Percentiles rank a stretch among this genome's conserved stretches.
Evolutionary conservation across 2,797 vertebrate species (phyloP).

Genomic region (Varecia variegata): DNA sequence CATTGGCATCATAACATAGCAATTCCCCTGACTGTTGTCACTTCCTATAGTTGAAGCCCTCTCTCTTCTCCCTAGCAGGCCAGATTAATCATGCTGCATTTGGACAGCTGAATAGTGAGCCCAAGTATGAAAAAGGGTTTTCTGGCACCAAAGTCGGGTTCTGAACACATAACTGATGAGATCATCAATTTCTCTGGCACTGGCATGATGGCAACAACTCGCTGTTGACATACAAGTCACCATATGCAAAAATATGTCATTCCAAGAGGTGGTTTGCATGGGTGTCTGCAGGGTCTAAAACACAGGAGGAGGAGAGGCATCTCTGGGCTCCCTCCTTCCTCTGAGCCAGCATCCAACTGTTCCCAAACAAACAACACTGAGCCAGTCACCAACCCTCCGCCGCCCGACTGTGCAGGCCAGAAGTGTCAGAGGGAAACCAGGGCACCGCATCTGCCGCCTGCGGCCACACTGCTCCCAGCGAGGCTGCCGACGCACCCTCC

Average conservation of each 20-base stretch:
- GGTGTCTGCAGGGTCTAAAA: accelerated
- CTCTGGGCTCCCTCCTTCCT: not conserved
- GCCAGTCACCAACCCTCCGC: not conserved
- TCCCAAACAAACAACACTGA: not conserved
- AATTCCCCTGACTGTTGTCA: not conserved
- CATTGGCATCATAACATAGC: not conserved
- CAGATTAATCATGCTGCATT: slow-evolving; percentile 11
- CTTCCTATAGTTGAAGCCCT: not conserved
- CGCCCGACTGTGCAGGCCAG: not conserved
- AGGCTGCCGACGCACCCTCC: accelerated
- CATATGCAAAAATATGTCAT: not conserved
- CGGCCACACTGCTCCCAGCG: not conserved
- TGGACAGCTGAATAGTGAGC: slow-evolving; percentile 36
- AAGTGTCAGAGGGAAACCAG: not conserved
- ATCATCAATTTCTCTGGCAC: slow-evolving; percentile 38
- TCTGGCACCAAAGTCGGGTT: not conserved
- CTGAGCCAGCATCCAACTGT: not conserved
- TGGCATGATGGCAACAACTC: not conserved
- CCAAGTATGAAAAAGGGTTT: not conserved
- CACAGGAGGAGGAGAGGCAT: not conserved
- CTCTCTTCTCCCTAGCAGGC: not conserved
- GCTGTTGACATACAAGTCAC: not conserved
- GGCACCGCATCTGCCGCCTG: accelerated
- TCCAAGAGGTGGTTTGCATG: not conserved
- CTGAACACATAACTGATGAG: not conserved